Evolutionary conservation across 2,113 vertebrate species (phyloP), one percentile per base, ranked within the genome.

Genomic region (Falcunculus frontatus): DNA sequence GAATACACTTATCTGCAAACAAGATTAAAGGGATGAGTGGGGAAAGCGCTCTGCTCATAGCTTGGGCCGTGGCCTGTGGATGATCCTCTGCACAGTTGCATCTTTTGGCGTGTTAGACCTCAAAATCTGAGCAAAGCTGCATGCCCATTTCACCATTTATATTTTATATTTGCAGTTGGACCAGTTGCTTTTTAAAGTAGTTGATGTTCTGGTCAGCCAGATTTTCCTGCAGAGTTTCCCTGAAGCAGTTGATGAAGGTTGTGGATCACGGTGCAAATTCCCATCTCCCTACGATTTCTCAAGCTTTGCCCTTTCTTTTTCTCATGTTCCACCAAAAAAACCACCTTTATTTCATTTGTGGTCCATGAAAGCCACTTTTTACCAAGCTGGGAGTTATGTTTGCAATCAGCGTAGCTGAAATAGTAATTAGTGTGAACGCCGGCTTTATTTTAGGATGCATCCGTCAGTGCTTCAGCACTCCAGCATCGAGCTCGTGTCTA

Each of bases 391-490:
- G 90, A 89, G 68, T 67, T 64, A 7, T 3, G 62, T 89, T 93
- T 90, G 92, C 93, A 63, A 11, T 92, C 91, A 42, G 57, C 1
- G 6, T 68, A 83, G 69, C 95, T 75, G 93, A 90, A 96, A 95
- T 87, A 92, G 88, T 94, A 75, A 93, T 96, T 94, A 89, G 56
- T 16, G 70, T 92, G 95, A 93, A 74, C 57, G 1, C 65, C 55
- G 46, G 86, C 96, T 96, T 94, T 97, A 96, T 97, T 97, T 97
- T 97, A 44, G 93, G 91, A 49, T 41, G 49, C 32, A 16, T 93
- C 93, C 46, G 87, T 97, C 97, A 97, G 93, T 75, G 91, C 95
- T 95, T 91, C 10, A 87, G 93, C 77, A 25, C 85, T 85, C 72
- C 30, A 30, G 88, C 63, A 22, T 70, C 35, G 11, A 89, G 87